Evolutionary conservation across 1,140 invertebrate species (phyloP).

Genomic region (Drosophila bocki): DNA sequence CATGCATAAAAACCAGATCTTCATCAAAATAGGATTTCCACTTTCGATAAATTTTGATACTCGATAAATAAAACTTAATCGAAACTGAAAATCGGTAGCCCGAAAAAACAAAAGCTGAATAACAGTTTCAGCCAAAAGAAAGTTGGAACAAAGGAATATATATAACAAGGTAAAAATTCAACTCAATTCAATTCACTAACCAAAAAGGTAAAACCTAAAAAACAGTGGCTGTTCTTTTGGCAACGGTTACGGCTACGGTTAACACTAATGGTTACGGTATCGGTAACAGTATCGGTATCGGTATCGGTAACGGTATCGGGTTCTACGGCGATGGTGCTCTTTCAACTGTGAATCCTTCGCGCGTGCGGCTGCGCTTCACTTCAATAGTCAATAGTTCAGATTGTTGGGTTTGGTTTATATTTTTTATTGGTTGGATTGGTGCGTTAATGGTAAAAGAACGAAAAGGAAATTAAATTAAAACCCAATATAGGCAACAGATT

Average conservation of each 20-base stretch:
- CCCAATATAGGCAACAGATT: conserved; percentile 69
- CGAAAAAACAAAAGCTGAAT: conserved; percentile 49
- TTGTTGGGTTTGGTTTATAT: conserved; percentile 50
- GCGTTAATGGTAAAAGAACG: conserved; percentile 77
- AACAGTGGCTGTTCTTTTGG: conserved; percentile 63
- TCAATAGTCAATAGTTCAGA: conserved; percentile 50
- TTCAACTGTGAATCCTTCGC: conserved; percentile 86
- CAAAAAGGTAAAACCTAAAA: conserved; percentile 70
- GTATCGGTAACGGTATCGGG: conserved; percentile 34
- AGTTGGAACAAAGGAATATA: conserved; percentile 11
- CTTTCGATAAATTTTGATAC: not conserved
- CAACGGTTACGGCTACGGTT: conserved; percentile 43
- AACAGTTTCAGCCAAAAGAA: conserved; percentile 19
- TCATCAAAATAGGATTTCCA: conserved; percentile 14
- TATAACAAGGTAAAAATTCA: conserved; percentile 28
- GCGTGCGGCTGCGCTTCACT: conserved; percentile 88
- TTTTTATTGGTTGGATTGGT: conserved; percentile 67
- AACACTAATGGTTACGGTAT: conserved; percentile 36
- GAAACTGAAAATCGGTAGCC: not conserved
- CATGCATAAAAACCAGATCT: conserved; percentile 18
- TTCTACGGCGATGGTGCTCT: conserved; percentile 82
- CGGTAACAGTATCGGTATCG: conserved; percentile 36
- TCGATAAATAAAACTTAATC: not conserved
- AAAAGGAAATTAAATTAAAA: conserved; percentile 68
- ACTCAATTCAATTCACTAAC: conserved; percentile 65